phyloP scores from a whole-genome alignment of 2,888 invertebrate species.

The Eurytoma adleriae region DNA sequence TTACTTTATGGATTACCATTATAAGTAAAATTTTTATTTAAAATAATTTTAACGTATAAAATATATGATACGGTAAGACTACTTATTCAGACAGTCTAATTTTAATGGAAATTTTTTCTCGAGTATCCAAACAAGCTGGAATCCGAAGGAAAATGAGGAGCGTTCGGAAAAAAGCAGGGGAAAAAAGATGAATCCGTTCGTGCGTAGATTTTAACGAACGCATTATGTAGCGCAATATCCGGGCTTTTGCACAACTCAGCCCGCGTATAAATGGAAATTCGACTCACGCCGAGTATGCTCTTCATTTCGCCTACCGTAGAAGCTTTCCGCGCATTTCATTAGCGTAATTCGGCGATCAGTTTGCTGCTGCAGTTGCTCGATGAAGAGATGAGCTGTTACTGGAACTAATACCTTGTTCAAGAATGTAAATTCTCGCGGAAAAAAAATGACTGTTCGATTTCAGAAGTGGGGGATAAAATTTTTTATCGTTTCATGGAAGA shows the following conservation, averaged over 20 bases:
- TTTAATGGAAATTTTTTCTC: too few relatives aligned
- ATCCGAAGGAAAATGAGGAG: neutral
- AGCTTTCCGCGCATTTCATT: conserved; percentile 60
- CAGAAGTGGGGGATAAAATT: too few relatives aligned
- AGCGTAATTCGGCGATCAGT: conserved; percentile 66
- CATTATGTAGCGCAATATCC: conserved; percentile 33
- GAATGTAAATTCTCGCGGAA: too few relatives aligned
- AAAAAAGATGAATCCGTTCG: neutral
- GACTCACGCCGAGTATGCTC: conserved; percentile 60
- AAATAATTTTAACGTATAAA: too few relatives aligned
- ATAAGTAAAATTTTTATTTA: too few relatives aligned
- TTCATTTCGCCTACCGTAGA: conserved; percentile 42
- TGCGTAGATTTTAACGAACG: conserved; percentile 4
- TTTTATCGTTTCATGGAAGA: too few relatives aligned
- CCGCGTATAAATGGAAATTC: conserved; percentile 63
- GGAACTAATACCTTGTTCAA: neutral
- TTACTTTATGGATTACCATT: too few relatives aligned
- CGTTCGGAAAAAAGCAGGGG: neutral
- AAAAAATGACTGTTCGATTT: too few relatives aligned
- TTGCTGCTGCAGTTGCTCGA: conserved; percentile 47
- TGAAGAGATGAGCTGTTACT: conserved; percentile 2
- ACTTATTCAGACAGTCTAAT: too few relatives aligned
- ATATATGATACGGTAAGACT: too few relatives aligned
- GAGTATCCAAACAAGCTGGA: too few relatives aligned
- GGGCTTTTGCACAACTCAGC: neutral